Evolutionary conservation across 2,113 vertebrate species (phyloP).

Genomic region (Verasper variegatus): DNA sequence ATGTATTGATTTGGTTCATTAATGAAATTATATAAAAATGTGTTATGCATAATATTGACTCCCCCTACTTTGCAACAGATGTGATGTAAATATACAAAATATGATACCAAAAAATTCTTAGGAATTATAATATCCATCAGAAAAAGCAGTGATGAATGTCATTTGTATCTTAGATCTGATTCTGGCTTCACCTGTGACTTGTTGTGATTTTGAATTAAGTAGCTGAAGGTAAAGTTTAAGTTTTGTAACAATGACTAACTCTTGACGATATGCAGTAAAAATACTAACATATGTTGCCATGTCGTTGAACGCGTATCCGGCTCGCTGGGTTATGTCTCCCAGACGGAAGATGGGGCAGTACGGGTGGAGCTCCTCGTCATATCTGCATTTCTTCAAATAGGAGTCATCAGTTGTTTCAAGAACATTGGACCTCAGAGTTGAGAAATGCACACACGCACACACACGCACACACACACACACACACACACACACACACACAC

Average conservation of each 20-base stretch:
- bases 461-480: background rate
- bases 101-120: too few relatives aligned
- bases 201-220: background rate
- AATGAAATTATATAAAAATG: background rate
- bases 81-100: too few relatives aligned
- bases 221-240: too few relatives aligned
- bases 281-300: conserved; percentile 84
- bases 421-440: conserved; percentile 87
- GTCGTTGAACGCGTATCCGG: conserved; percentile 86
- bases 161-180: background rate
- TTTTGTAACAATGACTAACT: too few relatives aligned
- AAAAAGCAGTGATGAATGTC: background rate
- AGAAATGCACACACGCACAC: conserved; percentile 12
- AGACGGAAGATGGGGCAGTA: conserved; percentile 94
- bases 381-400: conserved; percentile 87
- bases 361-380: conserved; percentile 75
- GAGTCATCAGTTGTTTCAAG: conserved; percentile 74
- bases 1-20: background rate
- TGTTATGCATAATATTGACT: too few relatives aligned
- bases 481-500: conserved; percentile 4
- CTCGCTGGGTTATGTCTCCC: conserved; percentile 84
- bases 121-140: too few relatives aligned
- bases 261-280: background rate
- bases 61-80: background rate
- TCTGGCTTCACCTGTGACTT: too few relatives aligned